phyloP scores from a whole-genome alignment of 2,113 vertebrate genomes.

The Mionectes macconnelli region DNA sequence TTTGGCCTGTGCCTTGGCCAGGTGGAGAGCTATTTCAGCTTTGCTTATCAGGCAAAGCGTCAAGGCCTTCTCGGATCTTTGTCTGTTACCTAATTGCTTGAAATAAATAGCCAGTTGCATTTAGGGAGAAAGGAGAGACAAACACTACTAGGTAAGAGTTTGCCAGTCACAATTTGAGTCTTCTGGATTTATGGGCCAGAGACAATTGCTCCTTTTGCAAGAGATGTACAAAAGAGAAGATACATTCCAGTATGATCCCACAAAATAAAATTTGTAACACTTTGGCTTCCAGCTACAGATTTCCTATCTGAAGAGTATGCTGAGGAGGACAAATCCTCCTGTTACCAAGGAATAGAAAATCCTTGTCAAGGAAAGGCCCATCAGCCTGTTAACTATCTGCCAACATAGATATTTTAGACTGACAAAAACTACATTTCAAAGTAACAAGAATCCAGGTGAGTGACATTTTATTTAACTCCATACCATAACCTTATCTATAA shows the following conservation, averaged over 20 bases:
- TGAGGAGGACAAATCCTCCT: neutral
- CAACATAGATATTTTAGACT: neutral
- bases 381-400: neutral
- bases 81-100: neutral
- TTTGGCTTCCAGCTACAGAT: neutral
- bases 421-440: neutral
- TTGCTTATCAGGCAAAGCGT: conserved; percentile 2
- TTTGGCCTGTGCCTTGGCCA: neutral
- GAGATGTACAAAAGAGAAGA: neutral
- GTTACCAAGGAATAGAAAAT: neutral
- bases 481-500: neutral
- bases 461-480: neutral
- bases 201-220: neutral
- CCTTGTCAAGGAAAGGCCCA: neutral
- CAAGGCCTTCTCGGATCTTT: neutral
- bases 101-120: neutral
- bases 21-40: conserved; percentile 50
- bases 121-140: neutral
- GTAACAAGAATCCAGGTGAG: neutral
- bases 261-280: neutral
- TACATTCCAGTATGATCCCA: neutral
- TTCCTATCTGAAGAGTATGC: neutral
- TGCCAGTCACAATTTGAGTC: neutral
- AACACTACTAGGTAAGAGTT: neutral
- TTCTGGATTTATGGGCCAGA: neutral